Conservation (phyloP, 2,113 vertebrate genomes). For the Pardalotus punctatus region DNA sequence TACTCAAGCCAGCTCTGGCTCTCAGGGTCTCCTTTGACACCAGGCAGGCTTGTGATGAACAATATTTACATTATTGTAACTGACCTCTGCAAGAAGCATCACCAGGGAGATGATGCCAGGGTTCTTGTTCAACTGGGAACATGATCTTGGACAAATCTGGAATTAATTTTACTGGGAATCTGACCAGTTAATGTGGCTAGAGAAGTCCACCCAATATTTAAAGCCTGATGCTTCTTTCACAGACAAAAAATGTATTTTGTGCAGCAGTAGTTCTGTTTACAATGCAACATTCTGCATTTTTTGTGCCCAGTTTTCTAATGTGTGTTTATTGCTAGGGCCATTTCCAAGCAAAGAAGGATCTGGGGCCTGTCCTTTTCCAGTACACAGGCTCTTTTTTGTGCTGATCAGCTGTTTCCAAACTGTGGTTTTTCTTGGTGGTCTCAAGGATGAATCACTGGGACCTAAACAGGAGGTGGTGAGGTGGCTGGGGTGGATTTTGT, state of each 20-base stretch:
- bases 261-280: constrained; percentile 20
- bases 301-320: background rate
- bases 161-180: constrained; percentile 10
- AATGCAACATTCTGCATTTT: background rate
- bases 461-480: constrained; percentile 8
- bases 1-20: background rate
- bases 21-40: background rate
- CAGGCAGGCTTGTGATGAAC: background rate
- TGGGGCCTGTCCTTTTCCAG: background rate
- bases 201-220: constrained; percentile 10
- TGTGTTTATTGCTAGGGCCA: constrained; percentile 3
- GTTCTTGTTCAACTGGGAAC: constrained; percentile 24
- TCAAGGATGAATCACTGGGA: background rate
- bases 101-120: background rate
- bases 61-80: constrained; percentile 9
- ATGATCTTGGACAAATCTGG: constrained; percentile 33
- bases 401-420: background rate
- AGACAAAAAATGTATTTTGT: constrained; percentile 34
- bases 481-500: background rate
- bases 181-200: background rate
- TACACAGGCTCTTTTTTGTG: constrained; percentile 25
- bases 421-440: constrained; percentile 14
- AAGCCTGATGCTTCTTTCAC: background rate
- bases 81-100: background rate
- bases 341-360: background rate